phyloP scores from a whole-genome alignment of 2,888 invertebrate genomes.

The Lasioglossum malachurum region DNA sequence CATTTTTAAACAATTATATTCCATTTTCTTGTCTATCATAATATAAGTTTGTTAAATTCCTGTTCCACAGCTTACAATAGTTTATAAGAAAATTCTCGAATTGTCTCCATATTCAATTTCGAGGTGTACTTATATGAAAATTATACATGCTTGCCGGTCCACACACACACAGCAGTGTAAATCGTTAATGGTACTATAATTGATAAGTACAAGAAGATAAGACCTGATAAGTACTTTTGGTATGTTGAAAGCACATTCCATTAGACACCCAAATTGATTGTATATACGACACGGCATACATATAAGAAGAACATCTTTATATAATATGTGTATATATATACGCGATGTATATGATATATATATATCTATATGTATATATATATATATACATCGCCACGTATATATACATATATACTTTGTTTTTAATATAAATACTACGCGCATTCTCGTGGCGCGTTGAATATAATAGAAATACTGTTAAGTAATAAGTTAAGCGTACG shows the following conservation, averaged over 20 bases:
- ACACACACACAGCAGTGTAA: not conserved
- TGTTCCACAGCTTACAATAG: not conserved
- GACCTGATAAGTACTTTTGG: conserved; percentile 10
- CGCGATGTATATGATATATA: conserved; percentile 3
- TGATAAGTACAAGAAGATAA: not conserved
- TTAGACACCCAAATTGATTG: conserved; percentile 71
- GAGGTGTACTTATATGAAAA: not conserved
- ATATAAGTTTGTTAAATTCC: not conserved
- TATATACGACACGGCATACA: conserved; percentile 65
- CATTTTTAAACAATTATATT: not conserved
- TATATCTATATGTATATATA: conserved; percentile 8
- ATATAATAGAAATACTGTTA: conserved; percentile 75
- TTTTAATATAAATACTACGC: conserved; percentile 58
- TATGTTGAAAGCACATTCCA: conserved; percentile 54
- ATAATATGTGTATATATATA: conserved; percentile 17
- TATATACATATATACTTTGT: conserved; percentile 34
- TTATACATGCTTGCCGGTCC: not conserved
- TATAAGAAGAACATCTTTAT: conserved; percentile 66
- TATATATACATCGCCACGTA: no score
- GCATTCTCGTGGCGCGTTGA: conserved; percentile 41
- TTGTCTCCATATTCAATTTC: not conserved
- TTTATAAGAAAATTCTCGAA: not conserved
- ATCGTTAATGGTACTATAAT: not conserved
- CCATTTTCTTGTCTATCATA: not conserved
- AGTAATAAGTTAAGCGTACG: conserved; percentile 77